Evolutionary conservation across 2,113 vertebrate genomes (phyloP), one percentile per base, ranked within the genome.

Genomic region (Gnathonemus echidnorhynchus): DNA sequence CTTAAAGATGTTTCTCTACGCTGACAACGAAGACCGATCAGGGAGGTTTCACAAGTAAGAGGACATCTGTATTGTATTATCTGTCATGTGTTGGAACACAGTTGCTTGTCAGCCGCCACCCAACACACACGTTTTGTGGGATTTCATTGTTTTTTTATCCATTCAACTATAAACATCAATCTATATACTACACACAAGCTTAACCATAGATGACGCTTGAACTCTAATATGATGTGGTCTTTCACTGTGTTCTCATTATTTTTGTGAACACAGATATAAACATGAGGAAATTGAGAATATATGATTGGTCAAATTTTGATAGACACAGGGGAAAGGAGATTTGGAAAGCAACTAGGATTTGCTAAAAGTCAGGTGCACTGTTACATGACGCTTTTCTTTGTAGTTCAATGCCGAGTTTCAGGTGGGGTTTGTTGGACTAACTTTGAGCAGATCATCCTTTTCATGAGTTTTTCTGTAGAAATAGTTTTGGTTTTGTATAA

Each of bases 1-100:
- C 93, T 94, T 99, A 93, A 99, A 99, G 95, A 97, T 99, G 97
- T 99, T 99, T 96, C 95, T 99, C 2, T 99, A 99, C 88, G 98
- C 98, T 46, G 98, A 99, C 94, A 99, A 97, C 88, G 98, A 99
- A 95, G 98, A 99, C 93, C 95, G 98, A 91, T 95, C 96, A 9
- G 98, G 96, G 4, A 95, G 94, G 24, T 99, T 99, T 95, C 97
- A 99, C 96, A 99, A 99, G 98, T 99, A 95, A 94, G 97, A 94
- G 24, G 27, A 35, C 49, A 19, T 77, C 13, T 90, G 56, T 45
- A 31, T 48, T 48, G 42, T n/a, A 3, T 84, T 48, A 85, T 46
- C 83, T 46, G 8, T 85, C 45, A 48, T 85, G 83, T 10, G 3
- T 17, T 48, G 45, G 17, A 84, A 48, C 35, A 31, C 7, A 24